A percentile compares a stretch with the other conserved stretches of the same genome.
phyloP scores from a whole-genome alignment of 2,113 vertebrate genomes.

The Zapornia atra region DNA sequence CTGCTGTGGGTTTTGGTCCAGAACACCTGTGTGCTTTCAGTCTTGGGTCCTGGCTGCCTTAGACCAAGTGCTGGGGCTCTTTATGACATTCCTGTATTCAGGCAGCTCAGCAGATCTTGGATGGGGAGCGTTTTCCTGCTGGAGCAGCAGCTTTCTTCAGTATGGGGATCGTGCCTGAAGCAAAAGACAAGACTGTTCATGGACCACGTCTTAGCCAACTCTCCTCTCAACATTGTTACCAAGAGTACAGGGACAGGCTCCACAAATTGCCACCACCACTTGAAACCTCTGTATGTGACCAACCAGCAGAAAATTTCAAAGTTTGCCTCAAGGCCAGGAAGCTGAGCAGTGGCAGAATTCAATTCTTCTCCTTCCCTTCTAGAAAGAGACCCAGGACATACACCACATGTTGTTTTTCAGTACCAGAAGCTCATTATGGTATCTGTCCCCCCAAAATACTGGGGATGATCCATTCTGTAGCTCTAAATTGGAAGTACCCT shows the following conservation, averaged over 20 bases:
- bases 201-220: not conserved
- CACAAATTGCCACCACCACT: not conserved
- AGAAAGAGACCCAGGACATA: not conserved
- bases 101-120: not conserved
- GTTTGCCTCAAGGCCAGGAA: not conserved
- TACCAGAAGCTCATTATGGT: not conserved
- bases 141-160: not conserved
- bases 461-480: not conserved
- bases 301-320: not conserved
- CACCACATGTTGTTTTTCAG: not conserved
- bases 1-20: fast-evolving
- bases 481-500: not conserved
- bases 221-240: not conserved
- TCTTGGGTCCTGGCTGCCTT: not conserved
- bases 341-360: not conserved
- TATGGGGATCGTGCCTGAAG: not conserved
- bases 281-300: not conserved
- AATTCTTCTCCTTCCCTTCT: not conserved
- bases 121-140: not conserved
- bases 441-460: not conserved
- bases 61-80: not conserved
- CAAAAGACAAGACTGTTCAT: not conserved
- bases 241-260: not conserved
- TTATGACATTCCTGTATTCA: not conserved
- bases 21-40: not conserved